Percentiles rank a stretch among this genome's conserved stretches.
These are phyloP conservation scores for Oscheius sp. DNA, from an alignment of 2,888 invertebrate species.

Conservation along the genomic window DNA sequence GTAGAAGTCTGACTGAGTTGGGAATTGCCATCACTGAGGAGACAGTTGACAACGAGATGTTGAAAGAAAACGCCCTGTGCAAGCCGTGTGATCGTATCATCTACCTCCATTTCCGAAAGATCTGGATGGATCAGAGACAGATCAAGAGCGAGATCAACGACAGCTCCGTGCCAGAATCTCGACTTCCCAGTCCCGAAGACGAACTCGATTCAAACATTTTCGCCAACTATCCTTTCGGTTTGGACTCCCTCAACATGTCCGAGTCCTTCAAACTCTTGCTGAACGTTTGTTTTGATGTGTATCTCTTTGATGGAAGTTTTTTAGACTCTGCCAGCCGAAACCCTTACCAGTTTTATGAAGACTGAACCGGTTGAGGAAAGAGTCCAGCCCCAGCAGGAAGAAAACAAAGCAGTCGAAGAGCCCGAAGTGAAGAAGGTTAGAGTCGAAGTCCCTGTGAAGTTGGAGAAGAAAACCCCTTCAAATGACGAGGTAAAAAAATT, in stretches of 20 bases:
- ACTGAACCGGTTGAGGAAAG: neutral
- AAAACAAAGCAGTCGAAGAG: neutral
- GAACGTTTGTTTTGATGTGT: neutral
- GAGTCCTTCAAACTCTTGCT: conserved; percentile 18
- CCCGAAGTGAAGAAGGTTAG: conserved; percentile 4
- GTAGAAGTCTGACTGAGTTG: conserved; percentile 16
- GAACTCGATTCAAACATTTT: conserved; percentile 24
- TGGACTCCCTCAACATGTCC: conserved; percentile 17
- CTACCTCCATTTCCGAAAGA: conserved; percentile 25
- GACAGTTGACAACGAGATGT: conserved; percentile 28
- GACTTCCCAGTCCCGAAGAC: conserved; percentile 25
- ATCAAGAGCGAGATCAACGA: conserved; percentile 29
- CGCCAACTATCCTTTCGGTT: conserved; percentile 5
- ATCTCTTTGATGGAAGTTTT: neutral
- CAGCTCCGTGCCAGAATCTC: conserved; percentile 25
- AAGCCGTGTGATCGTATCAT: conserved; percentile 33
- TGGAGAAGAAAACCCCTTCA: neutral
- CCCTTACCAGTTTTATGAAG: neutral
- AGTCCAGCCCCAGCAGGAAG: neutral
- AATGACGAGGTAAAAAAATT: conserved; percentile 13
- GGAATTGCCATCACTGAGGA: conserved; percentile 29
- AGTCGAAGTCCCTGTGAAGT: neutral
- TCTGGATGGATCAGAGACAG: conserved; percentile 32
- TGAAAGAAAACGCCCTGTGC: conserved; percentile 28
- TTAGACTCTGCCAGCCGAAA: conserved; percentile 13